Evolutionary conservation across 2,113 vertebrate genomes (phyloP), one percentile per base, ranked within the genome.

Genomic region (Seriola quinqueradiata): DNA sequence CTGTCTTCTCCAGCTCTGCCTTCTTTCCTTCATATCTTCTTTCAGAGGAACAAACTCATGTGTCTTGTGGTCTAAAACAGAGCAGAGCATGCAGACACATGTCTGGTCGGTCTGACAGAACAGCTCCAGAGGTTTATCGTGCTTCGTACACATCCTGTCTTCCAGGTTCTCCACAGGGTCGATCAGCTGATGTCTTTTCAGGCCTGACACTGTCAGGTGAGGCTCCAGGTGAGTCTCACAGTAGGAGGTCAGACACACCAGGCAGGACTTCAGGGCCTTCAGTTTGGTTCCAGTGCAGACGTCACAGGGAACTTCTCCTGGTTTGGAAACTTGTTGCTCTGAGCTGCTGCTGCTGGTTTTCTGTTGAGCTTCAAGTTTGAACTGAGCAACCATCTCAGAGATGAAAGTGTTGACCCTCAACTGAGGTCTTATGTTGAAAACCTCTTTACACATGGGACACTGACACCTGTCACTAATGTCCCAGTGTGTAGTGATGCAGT

Each of bases 401-500:
- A 81, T 3, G 0, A 81, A 59, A 3, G 52, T 74, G 11, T 81
- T 81, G 25, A 66, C 8, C 1, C 3, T 10, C 14, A 81, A 23
- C n/a, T 52, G 21, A 7, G 71, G 70, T 28, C 21, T 74, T 23
- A 0, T 28, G 3, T 14, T 1, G 13, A 79, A 84, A 2, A 0
- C 3, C 25, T 74, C 5, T 0, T 60, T 73, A 60, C 81, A 83
- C 6, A 67, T 21, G 2, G 70, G 79, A 73, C 79, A 81, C 42
- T 3, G 4, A 21, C 2, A 52, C 25, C 25, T 25, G 34, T 4
- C 2, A 34, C 5, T 48, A 9, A 2, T 40, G 0, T 23, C 2
- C 82, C 82, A 84, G 70, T 68, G 7, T 4, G n/a, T 0, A 16
- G 4, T 63, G 70, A 84, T 79, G 75, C 82, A 84, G 44, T 2